Conservation (phyloP, 2,113 vertebrate genomes). For the Anarhynchus alexandrinus region DNA sequence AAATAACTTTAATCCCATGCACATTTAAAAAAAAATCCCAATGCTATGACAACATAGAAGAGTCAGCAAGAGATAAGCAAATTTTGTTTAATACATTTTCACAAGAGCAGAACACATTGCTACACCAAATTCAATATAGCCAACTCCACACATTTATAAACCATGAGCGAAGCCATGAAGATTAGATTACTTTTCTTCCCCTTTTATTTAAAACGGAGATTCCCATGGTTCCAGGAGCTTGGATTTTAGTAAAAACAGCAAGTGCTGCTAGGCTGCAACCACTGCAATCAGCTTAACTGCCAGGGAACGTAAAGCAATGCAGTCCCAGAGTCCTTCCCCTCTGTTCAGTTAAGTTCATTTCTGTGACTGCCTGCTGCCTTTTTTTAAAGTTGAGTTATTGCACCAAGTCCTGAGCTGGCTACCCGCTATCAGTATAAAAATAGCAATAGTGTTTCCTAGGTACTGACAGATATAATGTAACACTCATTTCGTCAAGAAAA, state of each 20-base stretch:
- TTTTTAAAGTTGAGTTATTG: neutral
- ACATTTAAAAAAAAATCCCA: neutral
- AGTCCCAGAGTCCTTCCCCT: neutral
- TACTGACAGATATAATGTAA: neutral
- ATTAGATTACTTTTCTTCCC: neutral
- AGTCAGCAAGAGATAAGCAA: neutral
- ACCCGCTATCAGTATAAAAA: neutral
- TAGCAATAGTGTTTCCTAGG: neutral
- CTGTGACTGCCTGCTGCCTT: neutral
- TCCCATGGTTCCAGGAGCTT: neutral
- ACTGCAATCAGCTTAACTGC: neutral
- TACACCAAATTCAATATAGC: neutral
- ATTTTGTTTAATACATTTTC: neutral
- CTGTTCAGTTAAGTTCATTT: neutral
- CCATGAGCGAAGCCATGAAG: neutral
- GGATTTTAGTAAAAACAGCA: neutral
- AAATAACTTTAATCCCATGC: constrained; percentile 32
- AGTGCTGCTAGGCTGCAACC: neutral
- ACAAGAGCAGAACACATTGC: neutral
- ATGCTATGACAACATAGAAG: neutral
- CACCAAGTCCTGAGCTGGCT: neutral
- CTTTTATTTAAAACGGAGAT: neutral
- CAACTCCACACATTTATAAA: constrained; percentile 13
- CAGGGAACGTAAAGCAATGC: neutral
- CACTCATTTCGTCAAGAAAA: neutral